Evolutionary conservation across 1,140 invertebrate genomes (phyloP).

Genomic region (Thaumetopoea pityocampa): DNA sequence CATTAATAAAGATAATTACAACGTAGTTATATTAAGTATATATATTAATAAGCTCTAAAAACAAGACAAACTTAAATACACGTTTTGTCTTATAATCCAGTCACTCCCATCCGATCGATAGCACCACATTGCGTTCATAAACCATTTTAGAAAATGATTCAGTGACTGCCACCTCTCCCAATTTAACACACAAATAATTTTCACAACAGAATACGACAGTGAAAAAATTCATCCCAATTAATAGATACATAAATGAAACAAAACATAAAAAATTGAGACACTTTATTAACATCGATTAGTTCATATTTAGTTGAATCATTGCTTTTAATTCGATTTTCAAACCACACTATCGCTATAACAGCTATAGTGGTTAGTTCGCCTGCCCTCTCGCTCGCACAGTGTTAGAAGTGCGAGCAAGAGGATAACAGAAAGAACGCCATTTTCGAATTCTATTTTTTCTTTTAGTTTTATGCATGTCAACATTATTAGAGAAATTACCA

Average conservation of each 20-base stretch:
- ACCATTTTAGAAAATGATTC: slow-evolving; percentile 38
- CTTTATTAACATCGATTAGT: slow-evolving; percentile 7
- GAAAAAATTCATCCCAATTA: slow-evolving; percentile 7
- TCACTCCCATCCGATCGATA: slow-evolving; percentile 58
- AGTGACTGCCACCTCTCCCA: slow-evolving; percentile 42
- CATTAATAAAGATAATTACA: slow-evolving; percentile 70
- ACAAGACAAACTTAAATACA: slow-evolving; percentile 65
- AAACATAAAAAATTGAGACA: slow-evolving; percentile 12
- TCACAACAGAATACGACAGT: slow-evolving; percentile 1
- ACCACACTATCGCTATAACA: slow-evolving; percentile 10
- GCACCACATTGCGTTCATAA: slow-evolving; percentile 61
- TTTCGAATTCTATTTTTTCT: too few species aligned
- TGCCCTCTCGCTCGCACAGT: too few species aligned
- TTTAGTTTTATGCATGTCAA: slow-evolving; percentile 1
- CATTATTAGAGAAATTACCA: slow-evolving; percentile 16
- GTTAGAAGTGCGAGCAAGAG: too few species aligned
- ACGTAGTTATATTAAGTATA: slow-evolving; percentile 62
- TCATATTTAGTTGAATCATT: slow-evolving; percentile 15
- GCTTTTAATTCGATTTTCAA: slow-evolving; percentile 9
- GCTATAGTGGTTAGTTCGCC: slow-evolving; percentile 1
- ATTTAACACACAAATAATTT: slow-evolving; percentile 5
- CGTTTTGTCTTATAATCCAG: slow-evolving; percentile 53
- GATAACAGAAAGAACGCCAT: too few species aligned
- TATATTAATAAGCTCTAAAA: slow-evolving; percentile 75
- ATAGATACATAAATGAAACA: slow-evolving; percentile 12